A percentile compares a stretch with the other conserved stretches of the same genome.
Conservation (phyloP, 2,888 invertebrate genomes). For the Prionchulus punctatus region DNA sequence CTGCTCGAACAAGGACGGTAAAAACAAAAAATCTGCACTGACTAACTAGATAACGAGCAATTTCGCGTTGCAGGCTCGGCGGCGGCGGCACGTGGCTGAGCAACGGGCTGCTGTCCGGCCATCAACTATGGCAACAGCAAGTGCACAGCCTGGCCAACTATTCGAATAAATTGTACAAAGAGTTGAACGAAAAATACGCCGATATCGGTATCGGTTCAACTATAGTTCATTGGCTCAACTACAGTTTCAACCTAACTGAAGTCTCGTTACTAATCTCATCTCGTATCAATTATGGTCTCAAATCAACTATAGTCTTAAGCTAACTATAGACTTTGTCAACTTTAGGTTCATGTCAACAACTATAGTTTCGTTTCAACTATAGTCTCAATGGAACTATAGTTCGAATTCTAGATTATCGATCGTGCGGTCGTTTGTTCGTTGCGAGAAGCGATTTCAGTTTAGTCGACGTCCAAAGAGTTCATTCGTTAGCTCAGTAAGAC, state of each 20-base stretch:
- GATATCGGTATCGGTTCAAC: background rate
- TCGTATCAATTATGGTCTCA: no score
- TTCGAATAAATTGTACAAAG: constrained; percentile 55
- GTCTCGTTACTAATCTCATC: no score
- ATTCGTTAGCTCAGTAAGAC: background rate
- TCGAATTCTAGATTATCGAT: constrained; percentile 20
- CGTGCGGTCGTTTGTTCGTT: constrained; percentile 26
- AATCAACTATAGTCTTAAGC: no score
- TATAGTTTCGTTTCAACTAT: no score
- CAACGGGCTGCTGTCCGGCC: constrained; percentile 52
- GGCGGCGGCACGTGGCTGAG: constrained; percentile 60
- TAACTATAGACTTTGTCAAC: no score
- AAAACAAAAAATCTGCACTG: no score
- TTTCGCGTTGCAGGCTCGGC: constrained; percentile 45
- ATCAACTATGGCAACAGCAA: constrained; percentile 53
- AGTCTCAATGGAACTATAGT: no score
- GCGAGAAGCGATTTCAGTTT: constrained; percentile 19
- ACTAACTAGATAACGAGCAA: background rate
- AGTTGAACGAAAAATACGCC: constrained; percentile 46
- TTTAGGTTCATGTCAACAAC: no score
- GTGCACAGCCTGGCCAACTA: constrained; percentile 50
- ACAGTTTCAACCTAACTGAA: no score
- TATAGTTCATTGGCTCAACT: background rate
- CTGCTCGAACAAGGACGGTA: constrained; percentile 50
- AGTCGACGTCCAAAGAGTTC: constrained; percentile 19